Evolutionary conservation across 2,888 invertebrate species (phyloP).

Genomic region (Eremobia ochroleuca): DNA sequence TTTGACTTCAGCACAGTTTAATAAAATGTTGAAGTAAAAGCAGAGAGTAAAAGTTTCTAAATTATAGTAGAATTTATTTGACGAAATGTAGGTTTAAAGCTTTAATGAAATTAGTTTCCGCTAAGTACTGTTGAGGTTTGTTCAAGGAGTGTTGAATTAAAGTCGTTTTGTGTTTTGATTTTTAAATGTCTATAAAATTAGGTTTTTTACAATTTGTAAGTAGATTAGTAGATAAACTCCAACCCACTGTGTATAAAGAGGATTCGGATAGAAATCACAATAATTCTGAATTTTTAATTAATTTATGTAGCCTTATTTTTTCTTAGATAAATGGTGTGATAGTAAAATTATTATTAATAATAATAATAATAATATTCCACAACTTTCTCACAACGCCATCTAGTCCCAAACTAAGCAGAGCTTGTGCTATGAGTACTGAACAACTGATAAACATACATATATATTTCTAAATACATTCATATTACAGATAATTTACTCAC

Average conservation of each 20-base stretch:
- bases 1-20: constrained; percentile 48
- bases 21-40: constrained; percentile 40
- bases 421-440: too few species aligned
- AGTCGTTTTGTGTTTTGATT: constrained; percentile 8
- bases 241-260: not conserved
- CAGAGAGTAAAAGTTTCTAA: constrained; percentile 60
- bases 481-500: too few species aligned
- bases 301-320: not conserved
- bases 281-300: not conserved
- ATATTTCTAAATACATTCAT: too few species aligned
- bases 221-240: not conserved
- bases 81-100: constrained; percentile 63
- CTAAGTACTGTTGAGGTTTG: constrained; percentile 62
- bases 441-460: too few species aligned
- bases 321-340: too few species aligned
- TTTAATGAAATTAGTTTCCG: constrained; percentile 70
- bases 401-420: too few species aligned
- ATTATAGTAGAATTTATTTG: constrained; percentile 65
- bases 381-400: too few species aligned
- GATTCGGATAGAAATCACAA: not conserved
- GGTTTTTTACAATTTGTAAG: constrained; percentile 5
- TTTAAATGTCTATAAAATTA: constrained; percentile 6
- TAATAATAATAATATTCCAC: too few species aligned
- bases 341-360: too few species aligned
- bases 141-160: constrained; percentile 44